Percentiles rank a stretch among this genome's conserved stretches.
Evolutionary conservation across 2,113 vertebrate genomes (phyloP).

Genomic region (Lepisosteus osseus): DNA sequence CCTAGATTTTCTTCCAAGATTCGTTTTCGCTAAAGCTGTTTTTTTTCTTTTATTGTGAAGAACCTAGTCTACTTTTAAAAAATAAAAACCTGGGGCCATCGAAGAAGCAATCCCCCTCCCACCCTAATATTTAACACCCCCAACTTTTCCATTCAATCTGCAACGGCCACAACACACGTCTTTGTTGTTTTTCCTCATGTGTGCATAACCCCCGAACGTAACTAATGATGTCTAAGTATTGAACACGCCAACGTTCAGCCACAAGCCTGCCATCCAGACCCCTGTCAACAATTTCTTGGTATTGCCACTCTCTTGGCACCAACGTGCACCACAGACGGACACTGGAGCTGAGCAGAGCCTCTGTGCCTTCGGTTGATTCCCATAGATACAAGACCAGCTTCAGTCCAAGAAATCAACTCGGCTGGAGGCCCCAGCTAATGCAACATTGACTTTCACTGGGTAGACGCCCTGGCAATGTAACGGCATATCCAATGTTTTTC

Average conservation of each 20-base stretch:
- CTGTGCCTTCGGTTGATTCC: not conserved
- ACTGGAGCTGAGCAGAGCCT: not conserved
- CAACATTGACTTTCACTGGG: no score
- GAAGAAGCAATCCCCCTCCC: constrained; percentile 1
- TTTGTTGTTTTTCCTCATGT: not conserved
- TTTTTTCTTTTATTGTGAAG: constrained; percentile 12
- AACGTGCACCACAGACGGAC: not conserved
- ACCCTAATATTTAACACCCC: not conserved
- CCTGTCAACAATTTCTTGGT: not conserved
- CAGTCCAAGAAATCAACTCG: not conserved
- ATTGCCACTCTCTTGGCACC: constrained; percentile 1
- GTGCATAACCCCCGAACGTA: constrained; percentile 2
- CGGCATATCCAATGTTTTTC: no score
- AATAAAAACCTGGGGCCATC: not conserved
- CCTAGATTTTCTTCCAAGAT: constrained; percentile 17
- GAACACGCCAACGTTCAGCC: not conserved
- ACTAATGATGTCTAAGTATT: constrained; percentile 10
- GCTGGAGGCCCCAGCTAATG: no score
- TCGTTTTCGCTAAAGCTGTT: constrained; percentile 31
- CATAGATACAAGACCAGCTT: not conserved
- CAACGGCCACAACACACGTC: not conserved
- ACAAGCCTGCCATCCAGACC: not conserved
- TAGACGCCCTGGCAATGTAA: no score
- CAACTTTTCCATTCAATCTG: not conserved
- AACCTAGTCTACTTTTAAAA: not conserved